Percentiles rank a stretch among this genome's conserved stretches.
These are phyloP conservation scores for Drosophila helvetica DNA, from an alignment of 2,888 invertebrate genomes.

Conservation along the genomic window DNA sequence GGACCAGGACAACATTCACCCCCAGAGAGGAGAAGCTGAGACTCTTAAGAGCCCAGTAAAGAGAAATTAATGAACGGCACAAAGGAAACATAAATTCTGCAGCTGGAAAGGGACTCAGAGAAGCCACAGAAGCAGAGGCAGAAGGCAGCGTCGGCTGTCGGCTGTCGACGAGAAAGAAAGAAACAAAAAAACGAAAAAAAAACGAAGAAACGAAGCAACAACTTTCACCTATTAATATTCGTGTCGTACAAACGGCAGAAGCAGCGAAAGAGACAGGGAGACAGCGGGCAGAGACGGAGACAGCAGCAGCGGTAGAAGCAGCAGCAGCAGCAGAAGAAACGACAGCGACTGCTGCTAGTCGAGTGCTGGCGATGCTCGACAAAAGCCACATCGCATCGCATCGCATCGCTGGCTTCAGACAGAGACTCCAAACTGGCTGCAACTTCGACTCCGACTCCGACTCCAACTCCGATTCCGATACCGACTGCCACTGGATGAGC, in stretches of 20 bases:
- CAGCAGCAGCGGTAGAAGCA: slow-evolving; percentile 32
- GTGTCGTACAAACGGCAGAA: slow-evolving; percentile 75
- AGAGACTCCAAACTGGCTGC: slow-evolving; percentile 16
- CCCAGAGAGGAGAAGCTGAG: slow-evolving; percentile 19
- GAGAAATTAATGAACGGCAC: slow-evolving; percentile 29
- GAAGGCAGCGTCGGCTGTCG: slow-evolving; percentile 18
- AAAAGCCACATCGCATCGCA: slow-evolving; percentile 58
- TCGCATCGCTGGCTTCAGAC: slow-evolving; percentile 30
- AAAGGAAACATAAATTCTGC: slow-evolving; percentile 65
- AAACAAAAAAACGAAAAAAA: slow-evolving; percentile 17
- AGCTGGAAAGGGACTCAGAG: slow-evolving; percentile 42
- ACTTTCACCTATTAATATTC: slow-evolving; percentile 84
- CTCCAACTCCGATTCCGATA: neutral
- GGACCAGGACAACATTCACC: slow-evolving; percentile 18
- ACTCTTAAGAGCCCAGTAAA: slow-evolving; percentile 11
- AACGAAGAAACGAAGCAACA: slow-evolving; percentile 71
- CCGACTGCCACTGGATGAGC: slow-evolving; percentile 5
- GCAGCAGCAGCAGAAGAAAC: slow-evolving; percentile 61
- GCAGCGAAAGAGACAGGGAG: slow-evolving; percentile 25
- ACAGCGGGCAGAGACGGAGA: slow-evolving; percentile 2
- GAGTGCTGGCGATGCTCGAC: slow-evolving; percentile 56
- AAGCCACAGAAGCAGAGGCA: slow-evolving; percentile 19
- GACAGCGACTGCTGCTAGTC: slow-evolving; percentile 53
- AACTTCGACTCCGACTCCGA: neutral
- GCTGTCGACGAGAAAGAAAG: slow-evolving; percentile 17